A percentile compares a stretch with the other conserved stretches of the same genome.
phyloP scores from a whole-genome alignment of 2,797 vertebrate species.

The Syngnathus rostellatus region DNA sequence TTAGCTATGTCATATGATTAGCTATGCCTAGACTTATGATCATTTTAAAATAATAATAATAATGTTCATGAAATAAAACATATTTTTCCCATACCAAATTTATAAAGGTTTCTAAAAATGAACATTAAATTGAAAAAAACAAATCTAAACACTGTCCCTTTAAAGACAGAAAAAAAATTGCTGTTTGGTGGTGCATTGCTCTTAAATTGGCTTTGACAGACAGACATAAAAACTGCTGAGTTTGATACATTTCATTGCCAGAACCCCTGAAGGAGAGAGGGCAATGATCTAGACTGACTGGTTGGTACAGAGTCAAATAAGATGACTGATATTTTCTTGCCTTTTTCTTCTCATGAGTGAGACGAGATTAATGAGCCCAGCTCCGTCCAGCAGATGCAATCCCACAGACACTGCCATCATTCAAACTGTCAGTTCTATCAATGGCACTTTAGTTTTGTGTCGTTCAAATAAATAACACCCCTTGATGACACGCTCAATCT shows the following conservation, averaged over 20 bases:
- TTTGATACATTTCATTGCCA: conserved; percentile 24
- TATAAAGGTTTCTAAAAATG: too few species aligned
- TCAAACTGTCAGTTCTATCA: conserved; percentile 53
- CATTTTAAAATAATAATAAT: too few species aligned
- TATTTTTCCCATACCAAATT: too few species aligned
- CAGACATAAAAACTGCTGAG: conserved; percentile 30
- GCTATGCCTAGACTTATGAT: too few species aligned
- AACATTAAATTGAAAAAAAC: too few species aligned
- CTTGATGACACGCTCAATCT: conserved; percentile 35
- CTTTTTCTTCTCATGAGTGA: conserved; percentile 7
- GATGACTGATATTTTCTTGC: conserved; percentile 11
- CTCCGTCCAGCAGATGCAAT: conserved; percentile 32
- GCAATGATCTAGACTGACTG: conserved; percentile 9
- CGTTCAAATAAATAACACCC: conserved; percentile 42
- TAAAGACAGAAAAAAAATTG: not conserved
- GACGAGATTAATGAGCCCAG: conserved; percentile 54
- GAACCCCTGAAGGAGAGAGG: conserved; percentile 24
- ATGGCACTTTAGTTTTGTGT: conserved; percentile 49
- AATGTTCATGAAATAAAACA: too few species aligned
- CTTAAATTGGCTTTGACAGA: conserved; percentile 22
- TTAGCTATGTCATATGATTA: too few species aligned
- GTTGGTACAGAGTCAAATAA: conserved; percentile 14
- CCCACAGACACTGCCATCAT: conserved; percentile 42
- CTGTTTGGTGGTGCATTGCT: not conserved
- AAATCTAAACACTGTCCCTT: too few species aligned